These are phyloP conservation scores for Epistrophe eligans DNA, from an alignment of 2,888 invertebrate genomes.

Conservation along the genomic window DNA sequence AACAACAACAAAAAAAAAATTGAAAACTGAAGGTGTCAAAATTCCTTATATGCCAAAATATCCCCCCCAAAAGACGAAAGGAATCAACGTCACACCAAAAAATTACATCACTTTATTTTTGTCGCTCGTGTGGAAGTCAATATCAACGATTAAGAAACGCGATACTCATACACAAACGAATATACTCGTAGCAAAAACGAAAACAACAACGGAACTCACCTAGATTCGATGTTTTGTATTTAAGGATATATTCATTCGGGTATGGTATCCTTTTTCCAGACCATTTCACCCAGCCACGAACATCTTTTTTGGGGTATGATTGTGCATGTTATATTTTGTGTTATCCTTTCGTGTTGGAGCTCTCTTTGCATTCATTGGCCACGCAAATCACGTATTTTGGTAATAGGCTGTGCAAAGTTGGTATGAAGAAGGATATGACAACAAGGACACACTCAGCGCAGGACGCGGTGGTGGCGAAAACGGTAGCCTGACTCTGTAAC, in stretches of 20 bases:
- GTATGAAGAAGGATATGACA: slow-evolving; percentile 22
- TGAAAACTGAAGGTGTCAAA: slow-evolving; percentile 12
- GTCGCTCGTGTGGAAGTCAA: slow-evolving; percentile 40
- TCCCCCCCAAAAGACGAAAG: not conserved
- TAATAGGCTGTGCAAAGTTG: slow-evolving; percentile 69
- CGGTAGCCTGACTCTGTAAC: not conserved
- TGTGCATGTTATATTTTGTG: slow-evolving; percentile 8
- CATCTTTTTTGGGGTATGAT: not conserved
- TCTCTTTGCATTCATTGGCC: slow-evolving; percentile 49
- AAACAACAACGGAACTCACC: slow-evolving; percentile 21
- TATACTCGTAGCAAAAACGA: too few relatives aligned
- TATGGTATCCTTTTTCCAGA: slow-evolving; percentile 51
- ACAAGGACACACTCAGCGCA: slow-evolving; percentile 18
- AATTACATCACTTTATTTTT: slow-evolving; percentile 56
- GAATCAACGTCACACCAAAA: slow-evolving; percentile 50
- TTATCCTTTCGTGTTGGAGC: slow-evolving; percentile 30
- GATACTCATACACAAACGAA: slow-evolving; percentile 23
- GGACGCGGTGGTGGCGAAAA: too few relatives aligned
- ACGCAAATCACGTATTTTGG: slow-evolving; percentile 73
- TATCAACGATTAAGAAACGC: slow-evolving; percentile 62
- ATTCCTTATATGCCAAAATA: not conserved
- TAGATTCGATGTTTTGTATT: slow-evolving; percentile 7
- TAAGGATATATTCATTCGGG: not conserved
- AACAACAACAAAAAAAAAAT: not conserved
- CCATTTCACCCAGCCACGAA: slow-evolving; percentile 52